Evolutionary conservation across 2,113 vertebrate genomes (phyloP), one percentile per base, ranked within the genome.

Genomic region (Siphamia tubifer): DNA sequence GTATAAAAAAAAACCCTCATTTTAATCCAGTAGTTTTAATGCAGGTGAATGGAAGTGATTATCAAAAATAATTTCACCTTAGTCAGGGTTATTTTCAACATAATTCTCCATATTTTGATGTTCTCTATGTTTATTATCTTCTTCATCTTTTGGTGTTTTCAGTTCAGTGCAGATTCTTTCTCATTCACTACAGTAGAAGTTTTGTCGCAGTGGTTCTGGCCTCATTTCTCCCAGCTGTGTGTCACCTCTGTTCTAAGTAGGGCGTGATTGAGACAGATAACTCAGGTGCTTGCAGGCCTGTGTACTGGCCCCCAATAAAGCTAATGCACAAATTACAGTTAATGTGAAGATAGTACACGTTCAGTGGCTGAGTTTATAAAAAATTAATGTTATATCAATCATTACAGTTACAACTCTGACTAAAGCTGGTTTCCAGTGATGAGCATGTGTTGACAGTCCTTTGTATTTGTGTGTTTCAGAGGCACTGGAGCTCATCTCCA

Each of bases 401-500:
- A 27, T 17, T 10, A 15, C 11, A 27, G 11, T 44, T 38, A 32
- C 13, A 20, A 7, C n/a, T 27, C 8, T 31, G 25, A 25, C 6
- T 6, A 13, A 49, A 17, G 8, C 11, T 25, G 2, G 12, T 51
- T 34, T 34, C 4, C 16, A 30, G 13, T 38, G 19, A 58, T 25
- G 42, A 20, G 47, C 34, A 24, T 27, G 27, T 6, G 9, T 27
- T 17, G 3, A 5, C 6, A 0, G 5, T 4, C 34, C 0, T 39
- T 9, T 64, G 12, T 52, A 13, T 64, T 32, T 56, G 9, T 44
- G 27, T 73, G 9, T 92, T 86, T 35, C 94, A 99, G 97, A 97
- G 68, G 97, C 98, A 0, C 77, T 99, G 90, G 96, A 98, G 82
- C 93, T 99, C n/a, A 99, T 99, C 77, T 96, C 98, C 4, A 99